Conservation (phyloP, 1,140 invertebrate species). For the Semibalanus balanoides region DNA sequence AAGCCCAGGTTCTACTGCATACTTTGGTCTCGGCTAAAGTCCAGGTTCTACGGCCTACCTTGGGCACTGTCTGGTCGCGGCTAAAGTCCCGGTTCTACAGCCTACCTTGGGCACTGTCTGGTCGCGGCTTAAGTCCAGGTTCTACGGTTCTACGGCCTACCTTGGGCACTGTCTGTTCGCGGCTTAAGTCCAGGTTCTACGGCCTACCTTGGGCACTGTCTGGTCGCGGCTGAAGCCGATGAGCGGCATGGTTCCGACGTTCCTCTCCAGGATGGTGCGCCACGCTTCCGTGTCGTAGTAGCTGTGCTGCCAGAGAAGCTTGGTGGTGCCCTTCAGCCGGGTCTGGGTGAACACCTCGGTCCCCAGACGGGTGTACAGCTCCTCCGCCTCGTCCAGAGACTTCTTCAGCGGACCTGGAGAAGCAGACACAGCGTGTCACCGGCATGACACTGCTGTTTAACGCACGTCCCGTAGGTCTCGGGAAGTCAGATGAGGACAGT, state of each 20-base stretch:
- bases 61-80: too few species aligned
- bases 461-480: too few species aligned
- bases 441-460: too few species aligned
- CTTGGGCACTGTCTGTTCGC: constrained; percentile 30
- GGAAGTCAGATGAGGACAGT: too few species aligned
- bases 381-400: constrained; percentile 44
- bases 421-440: too few species aligned
- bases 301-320: constrained; percentile 67
- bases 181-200: constrained; percentile 45
- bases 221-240: constrained; percentile 46
- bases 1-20: too few species aligned
- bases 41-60: too few species aligned
- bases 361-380: constrained; percentile 52
- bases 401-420: constrained; percentile 40
- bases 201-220: constrained; percentile 20
- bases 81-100: too few species aligned
- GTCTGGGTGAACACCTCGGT: constrained; percentile 55
- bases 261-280: constrained; percentile 61
- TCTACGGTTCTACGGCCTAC: too few species aligned
- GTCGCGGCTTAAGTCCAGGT: too few species aligned
- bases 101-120: constrained; percentile 25
- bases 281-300: constrained; percentile 80
- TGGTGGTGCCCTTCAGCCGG: constrained; percentile 53
- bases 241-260: constrained; percentile 49
- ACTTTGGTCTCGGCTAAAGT: too few species aligned